Evolutionary conservation across 1,140 invertebrate genomes (phyloP).

Genomic region (Zaprionus davidi): DNA sequence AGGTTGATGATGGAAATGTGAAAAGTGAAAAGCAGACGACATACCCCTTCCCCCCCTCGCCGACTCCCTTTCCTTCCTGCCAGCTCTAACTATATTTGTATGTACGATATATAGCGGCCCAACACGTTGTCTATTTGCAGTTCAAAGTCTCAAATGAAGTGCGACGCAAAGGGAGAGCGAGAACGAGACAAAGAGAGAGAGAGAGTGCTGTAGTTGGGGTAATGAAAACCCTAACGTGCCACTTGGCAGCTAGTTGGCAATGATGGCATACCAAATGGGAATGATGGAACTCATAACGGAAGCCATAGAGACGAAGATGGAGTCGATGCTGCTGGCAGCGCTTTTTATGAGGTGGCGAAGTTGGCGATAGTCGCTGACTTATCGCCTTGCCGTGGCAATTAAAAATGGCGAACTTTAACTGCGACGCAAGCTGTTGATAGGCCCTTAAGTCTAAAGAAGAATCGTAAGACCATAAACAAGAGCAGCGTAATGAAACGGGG

Average conservation of each 20-base stretch:
- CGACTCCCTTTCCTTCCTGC: not conserved
- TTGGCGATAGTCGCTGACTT: conserved; percentile 66
- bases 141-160: conserved; percentile 79
- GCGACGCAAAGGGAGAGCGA: conserved; percentile 43
- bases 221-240: conserved; percentile 51
- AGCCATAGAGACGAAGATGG: conserved; percentile 53
- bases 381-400: conserved; percentile 74
- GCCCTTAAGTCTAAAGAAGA: conserved; percentile 51
- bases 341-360: conserved; percentile 71
- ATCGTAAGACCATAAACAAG: conserved; percentile 34
- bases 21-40: conserved; percentile 76
- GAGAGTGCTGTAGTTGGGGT: conserved; percentile 30
- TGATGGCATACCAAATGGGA: conserved; percentile 51
- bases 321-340: conserved; percentile 34
- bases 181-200: not conserved
- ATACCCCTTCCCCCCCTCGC: not conserved
- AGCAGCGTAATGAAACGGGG: not conserved
- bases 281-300: conserved; percentile 55
- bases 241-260: conserved; percentile 40
- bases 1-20: conserved; percentile 79
- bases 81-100: conserved; percentile 10
- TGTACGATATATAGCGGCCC: conserved; percentile 1
- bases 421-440: conserved; percentile 66
- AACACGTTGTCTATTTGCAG: conserved; percentile 78
- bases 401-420: conserved; percentile 71